phyloP scores from a whole-genome alignment of 2,797 vertebrate species.

The Arnoldichthys spilopterus region DNA sequence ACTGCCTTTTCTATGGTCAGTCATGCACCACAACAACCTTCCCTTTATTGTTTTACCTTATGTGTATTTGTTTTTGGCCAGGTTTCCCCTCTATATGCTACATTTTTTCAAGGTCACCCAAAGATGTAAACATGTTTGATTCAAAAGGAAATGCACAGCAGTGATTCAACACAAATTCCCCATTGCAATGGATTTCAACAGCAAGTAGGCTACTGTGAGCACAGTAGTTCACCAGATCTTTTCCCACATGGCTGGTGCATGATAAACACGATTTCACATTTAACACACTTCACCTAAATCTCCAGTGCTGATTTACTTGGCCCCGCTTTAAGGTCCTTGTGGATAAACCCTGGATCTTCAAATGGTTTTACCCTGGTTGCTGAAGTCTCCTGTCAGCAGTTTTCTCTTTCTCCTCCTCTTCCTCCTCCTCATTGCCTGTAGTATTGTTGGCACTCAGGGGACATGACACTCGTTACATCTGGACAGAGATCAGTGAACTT shows the following conservation, averaged over 20 bases:
- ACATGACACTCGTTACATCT: conserved; percentile 35
- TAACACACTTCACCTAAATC: background rate
- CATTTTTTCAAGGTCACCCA: background rate
- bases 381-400: conserved; percentile 45
- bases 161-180: background rate
- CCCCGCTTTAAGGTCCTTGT: conserved; percentile 20
- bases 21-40: background rate
- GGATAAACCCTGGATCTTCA: conserved; percentile 15
- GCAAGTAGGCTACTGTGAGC: background rate
- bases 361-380: background rate
- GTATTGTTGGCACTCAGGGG: conserved; percentile 27
- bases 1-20: background rate
- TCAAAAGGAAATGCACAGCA: background rate
- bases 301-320: conserved; percentile 25
- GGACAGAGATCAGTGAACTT: conserved; percentile 33
- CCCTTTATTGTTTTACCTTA: background rate
- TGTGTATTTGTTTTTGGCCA: background rate
- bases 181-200: background rate
- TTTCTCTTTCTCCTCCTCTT: conserved; percentile 43
- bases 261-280: conserved; percentile 3
- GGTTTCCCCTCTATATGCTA: background rate
- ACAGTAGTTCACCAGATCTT: background rate
- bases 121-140: background rate
- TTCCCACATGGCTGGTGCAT: background rate
- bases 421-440: conserved; percentile 40